Conservation (phyloP, 2,797 vertebrate genomes). For the Perdix hodgsoniae region DNA sequence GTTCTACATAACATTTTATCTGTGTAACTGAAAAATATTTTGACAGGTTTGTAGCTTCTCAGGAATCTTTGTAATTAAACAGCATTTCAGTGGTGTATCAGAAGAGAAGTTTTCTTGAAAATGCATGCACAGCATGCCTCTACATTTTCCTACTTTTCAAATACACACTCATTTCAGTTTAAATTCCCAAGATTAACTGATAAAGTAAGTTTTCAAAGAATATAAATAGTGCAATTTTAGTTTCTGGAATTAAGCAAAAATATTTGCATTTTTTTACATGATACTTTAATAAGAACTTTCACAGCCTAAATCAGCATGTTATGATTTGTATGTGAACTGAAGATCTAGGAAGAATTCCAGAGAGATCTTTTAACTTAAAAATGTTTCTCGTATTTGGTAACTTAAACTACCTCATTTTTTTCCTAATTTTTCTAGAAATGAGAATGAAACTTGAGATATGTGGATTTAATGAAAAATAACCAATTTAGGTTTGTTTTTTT, state of each 20-base stretch:
- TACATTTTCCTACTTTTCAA: background rate
- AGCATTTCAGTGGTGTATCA: background rate
- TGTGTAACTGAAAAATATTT: background rate
- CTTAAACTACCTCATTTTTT: background rate
- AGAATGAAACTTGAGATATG: background rate
- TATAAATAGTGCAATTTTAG: background rate
- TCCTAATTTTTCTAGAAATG: background rate
- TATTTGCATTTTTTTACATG: background rate
- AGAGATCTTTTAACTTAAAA: background rate
- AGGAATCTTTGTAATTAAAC: background rate
- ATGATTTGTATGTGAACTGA: slow-evolving; percentile 24
- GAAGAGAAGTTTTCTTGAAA: background rate
- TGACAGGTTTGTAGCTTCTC: background rate
- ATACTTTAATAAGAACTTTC: background rate
- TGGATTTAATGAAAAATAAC: background rate
- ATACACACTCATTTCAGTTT: background rate
- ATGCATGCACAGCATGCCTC: background rate
- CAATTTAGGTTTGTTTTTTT: background rate
- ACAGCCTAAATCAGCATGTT: background rate
- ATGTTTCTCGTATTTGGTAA: background rate
- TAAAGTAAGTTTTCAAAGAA: background rate
- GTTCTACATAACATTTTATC: background rate
- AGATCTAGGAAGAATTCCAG: slow-evolving; percentile 11
- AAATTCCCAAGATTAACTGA: background rate
- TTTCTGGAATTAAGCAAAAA: background rate